Evolutionary conservation across 2,888 invertebrate species (phyloP), one percentile per base, ranked within the genome.

Genomic region (Coelogynopora nodosa): DNA sequence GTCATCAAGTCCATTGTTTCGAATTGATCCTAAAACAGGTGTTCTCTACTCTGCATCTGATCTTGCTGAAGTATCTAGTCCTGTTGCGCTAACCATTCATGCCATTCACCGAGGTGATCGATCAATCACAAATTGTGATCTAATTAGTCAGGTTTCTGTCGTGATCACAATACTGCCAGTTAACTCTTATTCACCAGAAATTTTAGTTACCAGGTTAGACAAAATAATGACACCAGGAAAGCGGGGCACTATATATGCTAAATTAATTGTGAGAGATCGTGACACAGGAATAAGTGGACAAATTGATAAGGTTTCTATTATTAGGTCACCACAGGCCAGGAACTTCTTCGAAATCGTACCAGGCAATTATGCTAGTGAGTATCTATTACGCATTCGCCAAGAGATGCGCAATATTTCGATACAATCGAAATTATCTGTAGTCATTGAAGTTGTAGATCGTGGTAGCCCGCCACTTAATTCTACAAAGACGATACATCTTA

Each of bases 91-190:
- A 2, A 86, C 67, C 1, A 30, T 86, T 23, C 80, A 0, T 13
- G 86, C 86, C 27, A 82, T 82, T 10, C 81, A 86, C 18, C 86
- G 86, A 82, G 86, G 80, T 0, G 82, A 82, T 30, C 80, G 74
- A 28, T 31, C 27, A 13, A 27, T 81, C 28, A 82, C 80, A 0
- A 1, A n/a, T n/a, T 86, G 86, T 29, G 30, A 86, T n/a, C n/a
- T 31, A 10, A 82, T 86, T 29, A 82, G 81, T 84, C 80, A 86
- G 80, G 30, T 80, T 13, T 0, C 26, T 5, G 31, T 86, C 0
- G 23, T 26, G 1, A 82, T 86, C 13, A 28, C 0, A 28, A 31
- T 86, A 18, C 5, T 18, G 1, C 74, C 82, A 30, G 31, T 31
- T 0, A 86, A 86, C 82, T 1, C 27, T 30, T 27, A 82, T 28